Evolutionary conservation across 2,797 vertebrate genomes (phyloP).

Genomic region (Diglossa cyanea): DNA sequence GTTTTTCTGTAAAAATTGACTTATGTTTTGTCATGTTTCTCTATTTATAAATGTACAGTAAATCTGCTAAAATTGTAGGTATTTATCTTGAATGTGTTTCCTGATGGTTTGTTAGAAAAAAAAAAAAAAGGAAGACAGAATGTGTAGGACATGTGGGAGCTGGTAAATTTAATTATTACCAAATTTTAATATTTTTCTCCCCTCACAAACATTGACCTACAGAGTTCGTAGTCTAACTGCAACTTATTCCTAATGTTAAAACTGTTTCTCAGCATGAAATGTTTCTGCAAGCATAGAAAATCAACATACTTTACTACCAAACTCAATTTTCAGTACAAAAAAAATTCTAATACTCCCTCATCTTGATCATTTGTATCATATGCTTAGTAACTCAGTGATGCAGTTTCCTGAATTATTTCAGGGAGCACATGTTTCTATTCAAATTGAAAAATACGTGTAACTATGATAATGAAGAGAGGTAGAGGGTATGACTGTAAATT

Average conservation of each 20-base stretch:
- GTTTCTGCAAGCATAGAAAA: slow-evolving; percentile 57
- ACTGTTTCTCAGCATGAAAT: slow-evolving; percentile 62
- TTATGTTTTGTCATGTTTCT: slow-evolving; percentile 70
- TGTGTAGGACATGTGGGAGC: slow-evolving; percentile 38
- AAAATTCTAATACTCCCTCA: slow-evolving; percentile 9
- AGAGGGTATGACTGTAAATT: slow-evolving; percentile 37
- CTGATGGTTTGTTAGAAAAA: slow-evolving; percentile 46
- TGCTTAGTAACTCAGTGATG: slow-evolving; percentile 20
- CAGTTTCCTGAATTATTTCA: slow-evolving; percentile 67
- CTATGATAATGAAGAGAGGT: slow-evolving; percentile 48
- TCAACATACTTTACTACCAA: slow-evolving; percentile 48
- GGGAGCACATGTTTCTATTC: slow-evolving; percentile 63
- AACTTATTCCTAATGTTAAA: slow-evolving; percentile 46
- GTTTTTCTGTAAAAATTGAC: slow-evolving; percentile 44
- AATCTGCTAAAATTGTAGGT: slow-evolving; percentile 58
- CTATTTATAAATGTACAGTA: slow-evolving; percentile 69
- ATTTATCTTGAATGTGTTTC: slow-evolving; percentile 63
- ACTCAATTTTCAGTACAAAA: slow-evolving; percentile 41
- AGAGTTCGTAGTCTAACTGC: slow-evolving; percentile 58
- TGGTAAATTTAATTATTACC: slow-evolving; percentile 56
- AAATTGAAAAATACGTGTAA: slow-evolving; percentile 43
- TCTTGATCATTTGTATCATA: slow-evolving; percentile 46
- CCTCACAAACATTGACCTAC: slow-evolving; percentile 58
- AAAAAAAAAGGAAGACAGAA: not conserved
- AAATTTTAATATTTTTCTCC: slow-evolving; percentile 62